Evolutionary conservation across 92 coral and sea anemone species (phyloP).

Genomic region (Micromussa lordhowensis): DNA sequence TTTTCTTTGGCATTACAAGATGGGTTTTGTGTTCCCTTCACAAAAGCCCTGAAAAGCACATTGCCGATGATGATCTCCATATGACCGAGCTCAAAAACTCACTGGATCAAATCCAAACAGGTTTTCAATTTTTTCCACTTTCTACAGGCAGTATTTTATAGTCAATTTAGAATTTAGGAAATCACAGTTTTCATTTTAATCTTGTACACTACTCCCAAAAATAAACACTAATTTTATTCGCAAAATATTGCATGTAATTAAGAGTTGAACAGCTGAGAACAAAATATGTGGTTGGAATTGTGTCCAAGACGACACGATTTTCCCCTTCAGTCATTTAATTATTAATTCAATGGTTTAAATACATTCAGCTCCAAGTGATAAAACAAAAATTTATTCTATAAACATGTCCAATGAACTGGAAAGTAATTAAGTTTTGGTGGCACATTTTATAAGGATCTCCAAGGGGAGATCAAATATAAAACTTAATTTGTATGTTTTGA

Average conservation of each 20-base stretch:
- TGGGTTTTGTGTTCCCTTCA: conserved; percentile 17
- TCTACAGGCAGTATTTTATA: background rate
- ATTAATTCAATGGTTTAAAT: background rate
- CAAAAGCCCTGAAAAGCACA: conserved; percentile 40
- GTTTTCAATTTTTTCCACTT: background rate
- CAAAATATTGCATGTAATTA: conserved; percentile 1
- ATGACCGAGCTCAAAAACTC: background rate
- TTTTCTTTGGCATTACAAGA: background rate
- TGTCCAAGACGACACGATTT: background rate
- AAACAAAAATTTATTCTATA: too few relatives aligned
- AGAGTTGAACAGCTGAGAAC: background rate
- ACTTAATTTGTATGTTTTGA: background rate
- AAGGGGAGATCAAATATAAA: background rate
- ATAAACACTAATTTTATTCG: background rate
- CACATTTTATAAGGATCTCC: background rate
- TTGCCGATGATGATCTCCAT: conserved; percentile 40
- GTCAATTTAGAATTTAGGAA: background rate
- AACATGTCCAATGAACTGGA: background rate
- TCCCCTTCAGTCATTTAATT: background rate
- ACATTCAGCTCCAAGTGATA: too few relatives aligned
- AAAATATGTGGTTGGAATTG: background rate
- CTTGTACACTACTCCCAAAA: background rate
- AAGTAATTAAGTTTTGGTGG: background rate
- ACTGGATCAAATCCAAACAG: background rate
- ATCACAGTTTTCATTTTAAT: background rate